Base-by-base conservation (phyloP, 1,140 invertebrate genomes). In the Trissolcus basalis region DNA sequence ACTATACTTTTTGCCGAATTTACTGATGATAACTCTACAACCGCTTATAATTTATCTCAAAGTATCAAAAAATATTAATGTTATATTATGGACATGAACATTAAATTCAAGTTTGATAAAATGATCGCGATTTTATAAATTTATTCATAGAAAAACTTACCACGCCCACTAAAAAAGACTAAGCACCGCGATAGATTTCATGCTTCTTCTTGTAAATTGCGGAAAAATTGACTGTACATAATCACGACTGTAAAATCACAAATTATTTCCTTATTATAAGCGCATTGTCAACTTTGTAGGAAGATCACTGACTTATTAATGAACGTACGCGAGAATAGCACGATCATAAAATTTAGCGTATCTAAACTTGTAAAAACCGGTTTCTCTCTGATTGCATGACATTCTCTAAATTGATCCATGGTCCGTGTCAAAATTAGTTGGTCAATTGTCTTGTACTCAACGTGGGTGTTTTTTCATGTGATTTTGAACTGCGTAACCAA, bases 241-340 rank as follows among this genome's bases (percentile, higher is more conserved):
- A 77, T 72, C 61, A 68, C 63, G 12, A 43, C 58, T 43, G 54
- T 77, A 68, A 77, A 77, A 68, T 61, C 72, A 61, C 67, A 77
- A 72, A 59, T 27, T 1, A 27, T 77, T 77, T 77, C 63, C 68
- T 77, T 64, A 69, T 72, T 77, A 75, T 75, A 41, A 61, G 58
- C 50, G 16, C 12, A 33, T 27, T 63, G 67, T 77, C 73, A 77
- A 77, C 56, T 48, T 27, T 6, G 12, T 16, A 41, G 13, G 58
- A 77, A 56, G 74, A 77, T 77, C 63, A 61, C 53, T 77, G 74
- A 71, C 73, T 71, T 71, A 71, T 56, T 65, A 77, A 77, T 36
- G 64, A 65, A 48, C 54, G 49, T 47, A 43, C 50, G 19, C 45
- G 48, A 27, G 19, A 3, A 27, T 6, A 27, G 19, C 19, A 27